phyloP scores from a whole-genome alignment of 53 echinoderm and acorn worm genomes.

The Arbacia lixula region DNA sequence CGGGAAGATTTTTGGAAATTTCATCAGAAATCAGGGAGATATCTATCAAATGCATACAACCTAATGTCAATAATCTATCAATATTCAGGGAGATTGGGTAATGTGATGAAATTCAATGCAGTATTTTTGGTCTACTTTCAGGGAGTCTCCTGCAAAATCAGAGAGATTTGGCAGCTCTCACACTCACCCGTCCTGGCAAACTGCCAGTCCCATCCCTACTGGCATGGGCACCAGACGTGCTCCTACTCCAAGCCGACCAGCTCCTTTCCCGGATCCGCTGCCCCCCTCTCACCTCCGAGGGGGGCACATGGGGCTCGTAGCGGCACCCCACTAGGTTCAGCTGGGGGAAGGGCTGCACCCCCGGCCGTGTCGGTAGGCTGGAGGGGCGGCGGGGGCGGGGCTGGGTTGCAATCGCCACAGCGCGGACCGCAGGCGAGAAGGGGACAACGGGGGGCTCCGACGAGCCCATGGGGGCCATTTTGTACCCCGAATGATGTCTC shows the following conservation, averaged over 20 bases:
- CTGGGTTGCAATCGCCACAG: too few relatives aligned
- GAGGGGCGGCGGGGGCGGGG: slow-evolving; percentile 9
- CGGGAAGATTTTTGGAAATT: too few relatives aligned
- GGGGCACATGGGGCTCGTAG: slow-evolving; percentile 49
- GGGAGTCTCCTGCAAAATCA: too few relatives aligned
- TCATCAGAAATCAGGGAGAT: too few relatives aligned
- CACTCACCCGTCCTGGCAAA: not conserved
- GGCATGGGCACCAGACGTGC: not conserved
- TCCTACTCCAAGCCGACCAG: slow-evolving; percentile 38
- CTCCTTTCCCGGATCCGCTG: slow-evolving; percentile 45
- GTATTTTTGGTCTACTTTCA: too few relatives aligned
- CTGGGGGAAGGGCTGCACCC: slow-evolving; percentile 20
- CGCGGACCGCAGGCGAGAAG: too few relatives aligned
- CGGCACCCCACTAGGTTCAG: slow-evolving; percentile 45
- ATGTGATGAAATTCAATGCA: too few relatives aligned
- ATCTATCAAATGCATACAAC: too few relatives aligned
- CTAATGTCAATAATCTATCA: too few relatives aligned
- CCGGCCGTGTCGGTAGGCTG: not conserved
- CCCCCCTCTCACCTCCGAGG: slow-evolving; percentile 9
- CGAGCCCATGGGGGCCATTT: slow-evolving; percentile 44
- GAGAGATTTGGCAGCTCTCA: too few relatives aligned
- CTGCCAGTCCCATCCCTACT: not conserved
- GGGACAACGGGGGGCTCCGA: not conserved
- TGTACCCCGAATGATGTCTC: not conserved
- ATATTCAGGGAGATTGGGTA: too few relatives aligned